phyloP scores from a whole-genome alignment of 2,113 vertebrate species.

The Zeus faber region DNA sequence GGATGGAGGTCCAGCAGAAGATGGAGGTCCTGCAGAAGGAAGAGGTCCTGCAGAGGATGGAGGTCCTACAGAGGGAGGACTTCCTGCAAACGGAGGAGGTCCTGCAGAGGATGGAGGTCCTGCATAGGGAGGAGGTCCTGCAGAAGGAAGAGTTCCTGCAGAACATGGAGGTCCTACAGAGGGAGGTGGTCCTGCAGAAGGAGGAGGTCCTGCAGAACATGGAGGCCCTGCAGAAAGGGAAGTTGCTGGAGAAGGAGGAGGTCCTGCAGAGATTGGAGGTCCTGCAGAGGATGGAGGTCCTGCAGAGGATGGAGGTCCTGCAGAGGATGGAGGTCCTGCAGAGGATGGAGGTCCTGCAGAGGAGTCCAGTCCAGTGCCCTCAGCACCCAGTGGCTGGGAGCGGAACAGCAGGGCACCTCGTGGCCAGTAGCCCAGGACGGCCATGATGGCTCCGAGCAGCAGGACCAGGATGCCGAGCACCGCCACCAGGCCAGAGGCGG shows the following conservation, averaged over 20 bases:
- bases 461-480: slow-evolving; percentile 87
- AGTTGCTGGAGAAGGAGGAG: too few relatives aligned
- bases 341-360: slow-evolving; percentile 11
- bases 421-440: slow-evolving; percentile 94
- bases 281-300: not conserved
- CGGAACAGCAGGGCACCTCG: slow-evolving; percentile 66
- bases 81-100: slow-evolving; percentile 22
- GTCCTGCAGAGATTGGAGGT: not conserved
- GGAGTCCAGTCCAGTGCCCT: slow-evolving; percentile 26
- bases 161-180: not conserved
- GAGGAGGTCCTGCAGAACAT: too few relatives aligned
- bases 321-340: slow-evolving; percentile 5
- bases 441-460: slow-evolving; percentile 86
- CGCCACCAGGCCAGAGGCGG: slow-evolving; percentile 86
- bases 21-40: not conserved
- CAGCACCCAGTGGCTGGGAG: slow-evolving; percentile 9
- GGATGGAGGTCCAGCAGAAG: too few relatives aligned
- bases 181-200: slow-evolving; percentile 15
- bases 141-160: not conserved
- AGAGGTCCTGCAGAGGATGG: not conserved
- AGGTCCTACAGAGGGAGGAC: not conserved
- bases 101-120: too few relatives aligned
- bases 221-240: too few relatives aligned
- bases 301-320: slow-evolving; percentile 9
- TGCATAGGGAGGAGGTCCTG: too few relatives aligned